A percentile compares a stretch with the other conserved stretches of the same genome.
Evolutionary conservation across 2,113 vertebrate genomes (phyloP).

Genomic region (Notechis scutatus): DNA sequence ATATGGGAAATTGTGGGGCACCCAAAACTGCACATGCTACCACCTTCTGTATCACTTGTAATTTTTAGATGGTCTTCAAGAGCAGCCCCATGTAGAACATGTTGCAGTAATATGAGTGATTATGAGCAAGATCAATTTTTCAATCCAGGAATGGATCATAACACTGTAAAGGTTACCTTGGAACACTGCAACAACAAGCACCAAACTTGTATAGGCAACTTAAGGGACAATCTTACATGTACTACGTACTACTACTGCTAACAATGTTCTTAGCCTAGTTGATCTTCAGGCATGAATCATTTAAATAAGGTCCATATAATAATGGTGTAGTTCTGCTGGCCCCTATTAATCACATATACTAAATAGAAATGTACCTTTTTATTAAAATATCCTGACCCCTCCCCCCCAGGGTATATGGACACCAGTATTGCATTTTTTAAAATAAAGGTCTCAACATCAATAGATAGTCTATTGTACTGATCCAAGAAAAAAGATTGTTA

Average conservation of each 20-base stretch:
- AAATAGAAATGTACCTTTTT: neutral
- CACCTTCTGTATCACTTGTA: neutral
- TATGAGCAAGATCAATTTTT: neutral
- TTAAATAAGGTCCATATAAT: neutral
- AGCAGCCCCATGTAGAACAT: neutral
- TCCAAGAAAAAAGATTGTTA: neutral
- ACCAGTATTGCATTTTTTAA: neutral
- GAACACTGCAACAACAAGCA: neutral
- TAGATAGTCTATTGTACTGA: neutral
- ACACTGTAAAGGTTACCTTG: neutral
- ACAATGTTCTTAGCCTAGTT: neutral
- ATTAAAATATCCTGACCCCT: neutral
- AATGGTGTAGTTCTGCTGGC: neutral
- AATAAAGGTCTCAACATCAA: neutral
- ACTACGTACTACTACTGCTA: neutral
- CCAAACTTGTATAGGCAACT: neutral
- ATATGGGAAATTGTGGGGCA: neutral
- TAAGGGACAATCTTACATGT: neutral
- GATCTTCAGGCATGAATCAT: neutral
- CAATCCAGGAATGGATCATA: neutral
- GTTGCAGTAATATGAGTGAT: neutral
- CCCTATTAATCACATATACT: neutral
- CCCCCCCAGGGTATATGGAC: neutral
- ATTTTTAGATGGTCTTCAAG: neutral
- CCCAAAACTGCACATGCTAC: neutral